Percentiles rank a stretch among this genome's conserved stretches.
Evolutionary conservation across 2,888 invertebrate genomes (phyloP).

Genomic region (Melitaea athalia): DNA sequence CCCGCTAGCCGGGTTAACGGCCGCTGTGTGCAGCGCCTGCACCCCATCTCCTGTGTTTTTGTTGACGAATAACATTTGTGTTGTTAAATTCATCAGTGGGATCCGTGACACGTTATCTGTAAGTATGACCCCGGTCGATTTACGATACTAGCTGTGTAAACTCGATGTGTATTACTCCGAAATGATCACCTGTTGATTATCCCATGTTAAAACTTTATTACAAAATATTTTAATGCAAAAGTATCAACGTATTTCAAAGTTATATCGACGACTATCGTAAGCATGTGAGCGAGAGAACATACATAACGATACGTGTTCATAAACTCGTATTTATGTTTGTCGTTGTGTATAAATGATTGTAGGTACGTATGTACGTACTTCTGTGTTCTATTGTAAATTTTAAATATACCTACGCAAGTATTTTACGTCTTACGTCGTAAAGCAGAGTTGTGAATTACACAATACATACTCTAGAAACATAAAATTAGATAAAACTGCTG

Average conservation of each 20-base stretch:
- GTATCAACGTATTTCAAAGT: constrained; percentile 48
- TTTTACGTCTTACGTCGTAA: constrained; percentile 42
- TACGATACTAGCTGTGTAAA: constrained; percentile 64
- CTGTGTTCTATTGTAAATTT: constrained; percentile 39
- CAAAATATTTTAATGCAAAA: constrained; percentile 30
- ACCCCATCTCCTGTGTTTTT: constrained; percentile 77
- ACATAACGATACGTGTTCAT: constrained; percentile 42
- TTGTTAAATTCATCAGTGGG: constrained; percentile 69
- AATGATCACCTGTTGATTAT: constrained; percentile 53
- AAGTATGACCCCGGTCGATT: constrained; percentile 80
- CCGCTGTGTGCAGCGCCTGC: constrained; percentile 77
- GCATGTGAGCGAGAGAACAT: constrained; percentile 49
- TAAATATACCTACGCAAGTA: constrained; percentile 40
- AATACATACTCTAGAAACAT: not conserved
- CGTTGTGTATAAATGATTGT: constrained; percentile 46
- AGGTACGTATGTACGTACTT: constrained; percentile 39
- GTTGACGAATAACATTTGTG: constrained; percentile 76
- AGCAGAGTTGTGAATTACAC: constrained; percentile 13
- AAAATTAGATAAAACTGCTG: not conserved
- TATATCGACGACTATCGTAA: constrained; percentile 47
- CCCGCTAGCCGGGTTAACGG: constrained; percentile 76
- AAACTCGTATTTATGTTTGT: constrained; percentile 34
- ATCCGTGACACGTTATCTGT: constrained; percentile 75
- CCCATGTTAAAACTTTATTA: constrained; percentile 42
- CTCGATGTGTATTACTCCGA: constrained; percentile 31